Conservation (phyloP, 2,888 invertebrate genomes). For the Eulithis prunata region DNA sequence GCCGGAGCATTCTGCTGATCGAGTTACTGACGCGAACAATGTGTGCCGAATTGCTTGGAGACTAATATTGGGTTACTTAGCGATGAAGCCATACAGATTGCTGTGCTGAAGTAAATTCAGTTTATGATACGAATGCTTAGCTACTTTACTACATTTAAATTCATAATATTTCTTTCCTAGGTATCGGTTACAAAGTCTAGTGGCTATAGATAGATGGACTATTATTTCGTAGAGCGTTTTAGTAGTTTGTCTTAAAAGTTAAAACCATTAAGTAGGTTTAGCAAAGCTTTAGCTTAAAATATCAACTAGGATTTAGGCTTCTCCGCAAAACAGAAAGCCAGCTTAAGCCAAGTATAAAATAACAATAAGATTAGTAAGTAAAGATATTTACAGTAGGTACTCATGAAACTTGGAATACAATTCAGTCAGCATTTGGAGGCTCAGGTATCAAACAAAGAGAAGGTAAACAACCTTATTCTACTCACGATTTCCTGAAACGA, state of each 20-base stretch:
- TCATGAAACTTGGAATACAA: conserved; percentile 7
- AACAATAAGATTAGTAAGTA: not conserved
- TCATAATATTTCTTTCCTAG: too few relatives aligned
- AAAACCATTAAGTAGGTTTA: too few relatives aligned
- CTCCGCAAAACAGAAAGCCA: not conserved
- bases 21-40: conserved; percentile 35
- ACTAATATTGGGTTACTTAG: conserved; percentile 19
- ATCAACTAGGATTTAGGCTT: too few relatives aligned
- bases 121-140: too few relatives aligned
- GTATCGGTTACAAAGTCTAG: too few relatives aligned
- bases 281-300: too few relatives aligned
- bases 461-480: conserved; percentile 33
- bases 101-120: too few relatives aligned
- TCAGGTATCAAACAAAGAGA: conserved; percentile 34
- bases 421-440: conserved; percentile 17
- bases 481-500: conserved; percentile 36
- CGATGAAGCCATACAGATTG: conserved; percentile 19
- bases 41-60: conserved; percentile 26
- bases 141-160: too few relatives aligned
- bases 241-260: too few relatives aligned
- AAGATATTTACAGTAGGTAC: not conserved
- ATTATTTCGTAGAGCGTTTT: too few relatives aligned
- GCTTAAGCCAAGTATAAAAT: conserved; percentile 4
- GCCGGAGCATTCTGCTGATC: conserved; percentile 20
- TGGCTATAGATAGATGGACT: too few relatives aligned